Evolutionary conservation across 2,888 invertebrate species (phyloP), one percentile per base, ranked within the genome.

Genomic region (Phortica okadai): DNA sequence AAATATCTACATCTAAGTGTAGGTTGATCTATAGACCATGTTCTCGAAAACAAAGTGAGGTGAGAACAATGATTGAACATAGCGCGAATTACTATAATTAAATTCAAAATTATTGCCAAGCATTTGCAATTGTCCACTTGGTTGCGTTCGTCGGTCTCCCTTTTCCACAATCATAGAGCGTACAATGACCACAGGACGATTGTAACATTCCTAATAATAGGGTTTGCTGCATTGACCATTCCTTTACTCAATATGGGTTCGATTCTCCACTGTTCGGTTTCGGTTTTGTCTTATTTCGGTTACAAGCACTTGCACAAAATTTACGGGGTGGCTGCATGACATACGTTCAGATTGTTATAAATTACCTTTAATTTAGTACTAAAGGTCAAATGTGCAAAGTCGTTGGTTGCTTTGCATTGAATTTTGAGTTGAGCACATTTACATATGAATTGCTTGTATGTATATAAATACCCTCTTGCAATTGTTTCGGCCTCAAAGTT

Each of bases 51-150:
- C 21, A 21, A n/a, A n/a, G 21, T 21, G 21, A 21, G 66, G 42
- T 42, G 66, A 33, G 42, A 33, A 11, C 10, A 66, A 33, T 11
- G n/a, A 44, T 1, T 6, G 25, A 5, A 73, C 54, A 67, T 14
- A 66, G 33, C 44, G 80, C 84, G 88, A 89, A 89, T 90, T 88
- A 89, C 89, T 89, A 89, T 90, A 89, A 89, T 89, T 89, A 89
- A 89, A 89, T 90, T 89, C 84, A 88, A 88, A 89, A 90, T 90
- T 89, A 89, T 89, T 89, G 89, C 89, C 89, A 83, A 86, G 90
- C 87, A 88, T 89, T 89, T 89, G 89, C 89, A 90, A 89, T 89
- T 89, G 90, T 90, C 89, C 89, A 89, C 86, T 84, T 84, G 89
- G 84, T 80, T 89, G 88, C 82, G 21, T 73, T 73, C 42, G 41